Evolutionary conservation across 2,113 vertebrate genomes (phyloP).

Genomic region (Panthera leo): DNA sequence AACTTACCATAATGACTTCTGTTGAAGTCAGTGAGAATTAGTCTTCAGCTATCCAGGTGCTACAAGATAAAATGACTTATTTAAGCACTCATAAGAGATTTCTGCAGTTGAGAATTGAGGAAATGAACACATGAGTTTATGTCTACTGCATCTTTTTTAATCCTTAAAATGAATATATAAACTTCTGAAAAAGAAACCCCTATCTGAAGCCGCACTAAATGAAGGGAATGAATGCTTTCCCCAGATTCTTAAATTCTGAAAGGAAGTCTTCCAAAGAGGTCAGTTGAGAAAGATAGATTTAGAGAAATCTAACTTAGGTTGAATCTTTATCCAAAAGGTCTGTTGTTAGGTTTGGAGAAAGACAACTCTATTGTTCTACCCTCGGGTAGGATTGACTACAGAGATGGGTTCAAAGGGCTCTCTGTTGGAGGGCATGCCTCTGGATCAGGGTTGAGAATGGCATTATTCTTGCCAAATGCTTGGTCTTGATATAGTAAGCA

Average conservation of each 20-base stretch:
- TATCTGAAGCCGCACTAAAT: neutral
- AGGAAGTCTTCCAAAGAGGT: neutral
- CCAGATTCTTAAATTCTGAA: neutral
- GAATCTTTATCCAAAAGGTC: neutral
- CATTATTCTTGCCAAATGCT: neutral
- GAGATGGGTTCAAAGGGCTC: no score
- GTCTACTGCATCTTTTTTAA: neutral
- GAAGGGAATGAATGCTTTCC: neutral
- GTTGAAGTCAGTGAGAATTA: conserved; percentile 2
- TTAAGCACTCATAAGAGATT: conserved; percentile 23
- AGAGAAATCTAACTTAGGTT: neutral
- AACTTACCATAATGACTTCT: conserved; percentile 40
- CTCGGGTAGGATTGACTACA: neutral
- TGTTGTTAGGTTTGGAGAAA: neutral
- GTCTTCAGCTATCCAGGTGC: conserved; percentile 14
- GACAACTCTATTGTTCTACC: neutral
- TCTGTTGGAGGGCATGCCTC: neutral
- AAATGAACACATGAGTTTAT: neutral
- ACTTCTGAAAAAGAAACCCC: neutral
- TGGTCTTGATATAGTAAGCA: no score
- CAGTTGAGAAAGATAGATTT: neutral
- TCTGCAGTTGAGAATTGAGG: neutral
- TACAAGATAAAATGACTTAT: neutral
- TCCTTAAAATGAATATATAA: neutral
- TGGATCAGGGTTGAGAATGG: neutral